phyloP scores from a whole-genome alignment of 2,797 vertebrate genomes.

The Petrocephalus schoutedeni region DNA sequence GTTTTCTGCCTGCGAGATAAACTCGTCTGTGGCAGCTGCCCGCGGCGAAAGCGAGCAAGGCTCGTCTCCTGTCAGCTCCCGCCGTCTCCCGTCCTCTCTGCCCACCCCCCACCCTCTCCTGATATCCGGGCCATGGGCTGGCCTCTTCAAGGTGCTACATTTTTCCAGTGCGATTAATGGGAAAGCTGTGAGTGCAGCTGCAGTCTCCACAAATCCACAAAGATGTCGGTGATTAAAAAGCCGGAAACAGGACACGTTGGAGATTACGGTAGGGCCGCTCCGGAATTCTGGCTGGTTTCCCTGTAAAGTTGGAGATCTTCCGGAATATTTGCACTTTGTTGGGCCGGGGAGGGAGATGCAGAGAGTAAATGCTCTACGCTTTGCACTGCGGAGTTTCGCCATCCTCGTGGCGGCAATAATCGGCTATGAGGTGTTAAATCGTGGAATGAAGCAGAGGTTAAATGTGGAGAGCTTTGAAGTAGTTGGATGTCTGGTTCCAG shows the following conservation, averaged over 20 bases:
- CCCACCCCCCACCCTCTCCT: not conserved
- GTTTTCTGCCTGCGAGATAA: not conserved
- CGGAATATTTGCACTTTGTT: not conserved
- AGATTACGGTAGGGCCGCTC: constrained; percentile 13
- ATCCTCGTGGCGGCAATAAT: not conserved
- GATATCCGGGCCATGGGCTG: not conserved
- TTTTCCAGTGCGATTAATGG: constrained; percentile 6
- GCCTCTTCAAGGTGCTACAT: constrained; percentile 24
- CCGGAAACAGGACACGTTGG: constrained; percentile 10
- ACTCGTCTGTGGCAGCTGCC: not conserved
- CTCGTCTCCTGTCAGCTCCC: not conserved
- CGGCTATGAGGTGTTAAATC: not conserved
- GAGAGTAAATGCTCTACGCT: not conserved
- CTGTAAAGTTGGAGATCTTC: constrained; percentile 3
- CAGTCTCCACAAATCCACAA: constrained; percentile 9
- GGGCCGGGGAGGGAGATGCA: not conserved
- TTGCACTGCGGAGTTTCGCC: not conserved
- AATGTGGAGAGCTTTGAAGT: not conserved
- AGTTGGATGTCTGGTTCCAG: not conserved
- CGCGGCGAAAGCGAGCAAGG: not conserved
- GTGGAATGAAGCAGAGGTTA: not conserved
- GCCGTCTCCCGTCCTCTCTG: not conserved
- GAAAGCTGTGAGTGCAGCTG: constrained; percentile 15
- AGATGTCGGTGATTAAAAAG: constrained; percentile 7
- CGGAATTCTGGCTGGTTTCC: constrained; percentile 17